Evolutionary conservation across 2,888 invertebrate genomes (phyloP), one percentile per base, ranked within the genome.

Genomic region (Aleiodes testaceus): DNA sequence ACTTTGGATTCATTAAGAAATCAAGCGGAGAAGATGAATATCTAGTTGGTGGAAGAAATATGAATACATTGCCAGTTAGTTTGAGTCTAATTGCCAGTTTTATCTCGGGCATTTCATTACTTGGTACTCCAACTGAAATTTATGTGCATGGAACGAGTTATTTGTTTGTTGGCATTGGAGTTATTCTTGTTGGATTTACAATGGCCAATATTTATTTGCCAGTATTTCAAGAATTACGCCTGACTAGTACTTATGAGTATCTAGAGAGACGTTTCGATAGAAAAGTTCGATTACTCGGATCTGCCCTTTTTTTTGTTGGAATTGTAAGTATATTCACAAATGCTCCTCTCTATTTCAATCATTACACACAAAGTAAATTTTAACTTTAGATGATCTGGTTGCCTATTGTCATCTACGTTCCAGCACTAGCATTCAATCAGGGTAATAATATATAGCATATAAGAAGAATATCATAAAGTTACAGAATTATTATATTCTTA

Each of bases 31-130:
- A 91, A 84, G 93, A 93, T 82, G 90, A 90, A 70, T 95, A 96
- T 83, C 89, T 96, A 65, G 92, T 96, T 69, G 96, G 95, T 20
- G 94, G 94, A 69, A 90, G 95, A 79, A 92, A 92, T 80, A 95
- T 96, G 95, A 91, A 92, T 81, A 92, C 93, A 16, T 89, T 96
- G 83, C 96, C 96, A 2, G 93, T 96, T 67, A 91, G 95, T 36
- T 91, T 96, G 90, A 96, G 96, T 52, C 89, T 97, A 42, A 92
- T 96, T 72, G 96, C 96, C 66, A 95, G 94, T 85, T 94, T 93
- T 74, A 91, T 94, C 71, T 94, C 94, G 12, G 94, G 94, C 1
- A 94, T 95, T 75, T 94, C 94, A 0, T 85, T 95, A 42, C 88
- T 95, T 70, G 95, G 95, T 2, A 92, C 93, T 7, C 95, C 95